Percentiles rank a stretch among this genome's conserved stretches.
These are phyloP conservation scores for Dicerorhinus sumatrensis DNA, from an alignment of 2,113 vertebrate species.

Conservation along the genomic window DNA sequence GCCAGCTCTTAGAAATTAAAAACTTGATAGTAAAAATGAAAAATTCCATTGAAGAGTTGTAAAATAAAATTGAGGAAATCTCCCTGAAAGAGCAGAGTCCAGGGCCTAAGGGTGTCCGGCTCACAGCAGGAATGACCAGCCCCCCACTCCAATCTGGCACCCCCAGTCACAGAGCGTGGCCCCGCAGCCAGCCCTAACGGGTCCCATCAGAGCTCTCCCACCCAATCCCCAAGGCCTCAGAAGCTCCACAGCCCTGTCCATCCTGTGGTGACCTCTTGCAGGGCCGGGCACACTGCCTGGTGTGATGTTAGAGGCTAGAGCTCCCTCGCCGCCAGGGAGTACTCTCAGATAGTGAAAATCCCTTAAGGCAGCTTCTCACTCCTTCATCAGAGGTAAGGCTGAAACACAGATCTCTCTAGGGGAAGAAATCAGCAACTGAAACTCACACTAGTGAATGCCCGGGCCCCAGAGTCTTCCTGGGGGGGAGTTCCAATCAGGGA, in stretches of 20 bases:
- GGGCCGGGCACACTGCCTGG: background rate
- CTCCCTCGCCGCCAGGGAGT: accelerated
- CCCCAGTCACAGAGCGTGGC: background rate
- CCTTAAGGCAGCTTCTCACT: background rate
- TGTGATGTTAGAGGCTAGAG: background rate
- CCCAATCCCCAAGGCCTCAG: background rate
- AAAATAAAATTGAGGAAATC: background rate
- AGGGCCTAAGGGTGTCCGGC: background rate
- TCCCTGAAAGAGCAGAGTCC: background rate
- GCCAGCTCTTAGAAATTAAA: background rate
- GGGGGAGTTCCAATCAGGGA: background rate
- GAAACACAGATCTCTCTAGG: background rate
- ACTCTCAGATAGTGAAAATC: background rate
- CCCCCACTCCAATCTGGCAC: background rate
- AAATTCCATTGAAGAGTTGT: background rate
- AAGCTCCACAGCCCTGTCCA: background rate
- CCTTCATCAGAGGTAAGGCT: background rate
- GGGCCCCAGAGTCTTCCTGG: background rate
- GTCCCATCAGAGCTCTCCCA: background rate
- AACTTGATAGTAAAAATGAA: background rate
- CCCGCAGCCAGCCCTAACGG: too few species aligned
- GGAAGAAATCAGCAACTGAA: background rate
- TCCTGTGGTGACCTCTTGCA: background rate
- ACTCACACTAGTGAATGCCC: background rate
- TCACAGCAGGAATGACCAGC: background rate